phyloP scores from a whole-genome alignment of 2,888 invertebrate genomes.

The Dynastes hyllus region DNA sequence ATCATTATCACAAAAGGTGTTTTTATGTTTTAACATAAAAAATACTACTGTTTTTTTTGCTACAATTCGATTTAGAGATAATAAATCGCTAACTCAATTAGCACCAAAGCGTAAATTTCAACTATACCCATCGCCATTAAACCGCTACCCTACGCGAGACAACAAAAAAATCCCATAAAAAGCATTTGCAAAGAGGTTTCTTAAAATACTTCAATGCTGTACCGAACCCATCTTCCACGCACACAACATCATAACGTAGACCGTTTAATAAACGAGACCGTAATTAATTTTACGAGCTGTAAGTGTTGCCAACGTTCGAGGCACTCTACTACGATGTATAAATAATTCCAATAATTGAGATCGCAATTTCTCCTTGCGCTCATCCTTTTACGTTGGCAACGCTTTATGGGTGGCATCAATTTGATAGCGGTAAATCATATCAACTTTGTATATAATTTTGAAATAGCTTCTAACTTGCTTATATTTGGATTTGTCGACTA shows the following conservation, averaged over 20 bases:
- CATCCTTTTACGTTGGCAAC: conserved; percentile 61
- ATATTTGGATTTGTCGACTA: too few relatives aligned
- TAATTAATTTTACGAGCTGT: conserved; percentile 56
- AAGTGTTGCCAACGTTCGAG: conserved; percentile 54
- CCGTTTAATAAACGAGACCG: conserved; percentile 49
- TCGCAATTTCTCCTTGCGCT: conserved; percentile 53
- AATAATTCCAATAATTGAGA: conserved; percentile 62
- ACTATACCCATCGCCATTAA: too few relatives aligned
- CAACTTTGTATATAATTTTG: conserved; percentile 33
- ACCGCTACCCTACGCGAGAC: too few relatives aligned
- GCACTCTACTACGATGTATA: conserved; percentile 58
- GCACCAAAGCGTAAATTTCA: too few relatives aligned
- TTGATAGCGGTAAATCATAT: conserved; percentile 61
- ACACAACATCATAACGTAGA: background rate
- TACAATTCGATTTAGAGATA: too few relatives aligned
- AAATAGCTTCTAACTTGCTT: too few relatives aligned
- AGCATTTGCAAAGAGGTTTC: background rate
- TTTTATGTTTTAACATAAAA: too few relatives aligned
- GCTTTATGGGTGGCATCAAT: conserved; percentile 61
- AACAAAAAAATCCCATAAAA: background rate
- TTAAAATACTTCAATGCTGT: background rate
- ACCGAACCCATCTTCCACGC: background rate
- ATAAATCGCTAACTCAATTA: too few relatives aligned
- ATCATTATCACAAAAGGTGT: too few relatives aligned
- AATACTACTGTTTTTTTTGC: too few relatives aligned